Evolutionary conservation across 2,888 invertebrate species (phyloP).

Genomic region (Xestia c-nigrum): DNA sequence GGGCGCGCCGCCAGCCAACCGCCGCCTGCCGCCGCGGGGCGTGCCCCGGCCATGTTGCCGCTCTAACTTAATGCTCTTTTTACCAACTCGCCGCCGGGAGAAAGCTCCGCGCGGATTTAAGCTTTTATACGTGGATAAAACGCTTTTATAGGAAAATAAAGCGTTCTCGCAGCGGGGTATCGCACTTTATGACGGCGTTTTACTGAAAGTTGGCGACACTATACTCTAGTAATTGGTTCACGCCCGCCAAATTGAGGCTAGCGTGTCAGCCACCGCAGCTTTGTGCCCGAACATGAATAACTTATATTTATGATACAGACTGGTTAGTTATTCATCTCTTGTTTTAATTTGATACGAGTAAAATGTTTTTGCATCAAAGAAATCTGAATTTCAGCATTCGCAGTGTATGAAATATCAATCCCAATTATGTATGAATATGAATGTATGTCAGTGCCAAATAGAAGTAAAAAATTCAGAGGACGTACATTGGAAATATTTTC

Average conservation of each 20-base stretch:
- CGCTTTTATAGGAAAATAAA: constrained; percentile 90
- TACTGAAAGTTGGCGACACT: constrained; percentile 89
- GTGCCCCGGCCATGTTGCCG: constrained; percentile 87
- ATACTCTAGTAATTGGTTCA: constrained; percentile 85
- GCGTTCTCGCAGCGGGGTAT: constrained; percentile 89
- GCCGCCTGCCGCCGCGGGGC: constrained; percentile 77
- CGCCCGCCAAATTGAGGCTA: constrained; percentile 82
- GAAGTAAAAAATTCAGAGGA: neutral
- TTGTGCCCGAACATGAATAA: constrained; percentile 54
- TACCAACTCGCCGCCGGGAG: constrained; percentile 87
- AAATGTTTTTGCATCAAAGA: constrained; percentile 16
- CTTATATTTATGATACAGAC: constrained; percentile 53
- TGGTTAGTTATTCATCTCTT: constrained; percentile 45
- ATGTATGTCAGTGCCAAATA: neutral
- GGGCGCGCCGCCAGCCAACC: constrained; percentile 73
- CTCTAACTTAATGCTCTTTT: constrained; percentile 88
- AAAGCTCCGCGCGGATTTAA: constrained; percentile 90
- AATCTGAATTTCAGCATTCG: constrained; percentile 16
- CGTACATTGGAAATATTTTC: neutral
- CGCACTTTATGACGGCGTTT: constrained; percentile 88
- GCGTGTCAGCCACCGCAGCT: constrained; percentile 68
- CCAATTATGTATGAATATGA: neutral
- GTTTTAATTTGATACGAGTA: constrained; percentile 23
- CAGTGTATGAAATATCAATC: neutral
- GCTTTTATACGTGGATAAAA: constrained; percentile 91